Conservation (phyloP, 2,797 vertebrate species). For the Alauda arvensis region DNA sequence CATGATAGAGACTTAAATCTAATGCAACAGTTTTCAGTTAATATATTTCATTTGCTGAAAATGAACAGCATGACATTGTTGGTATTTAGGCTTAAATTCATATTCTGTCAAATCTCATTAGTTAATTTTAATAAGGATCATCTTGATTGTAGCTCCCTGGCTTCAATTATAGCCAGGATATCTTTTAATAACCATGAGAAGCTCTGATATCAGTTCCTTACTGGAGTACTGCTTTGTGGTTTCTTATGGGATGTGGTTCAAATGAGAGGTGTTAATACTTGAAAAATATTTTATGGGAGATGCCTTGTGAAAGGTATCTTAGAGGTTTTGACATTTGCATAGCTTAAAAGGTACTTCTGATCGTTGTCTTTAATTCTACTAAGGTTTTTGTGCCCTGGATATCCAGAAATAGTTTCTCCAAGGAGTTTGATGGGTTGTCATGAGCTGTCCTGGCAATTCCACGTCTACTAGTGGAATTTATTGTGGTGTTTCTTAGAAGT, state of each 20-base stretch:
- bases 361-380: neutral
- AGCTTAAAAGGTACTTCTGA: neutral
- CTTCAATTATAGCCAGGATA: neutral
- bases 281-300: slow-evolving; percentile 12
- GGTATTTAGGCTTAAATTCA: slow-evolving; percentile 40
- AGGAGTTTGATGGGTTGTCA: neutral
- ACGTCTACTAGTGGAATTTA: neutral
- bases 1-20: neutral
- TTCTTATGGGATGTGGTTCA: neutral
- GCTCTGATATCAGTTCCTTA: neutral
- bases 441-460: neutral
- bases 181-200: slow-evolving; percentile 2
- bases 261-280: neutral
- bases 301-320: neutral
- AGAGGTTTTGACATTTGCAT: neutral
- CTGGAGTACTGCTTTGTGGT: neutral
- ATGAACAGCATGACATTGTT: slow-evolving; percentile 24
- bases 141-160: neutral
- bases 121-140: slow-evolving; percentile 15
- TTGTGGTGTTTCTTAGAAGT: neutral
- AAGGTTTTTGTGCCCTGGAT: neutral
- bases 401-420: neutral
- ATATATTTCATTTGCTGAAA: slow-evolving; percentile 22
- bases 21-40: slow-evolving; percentile 29
- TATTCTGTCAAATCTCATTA: slow-evolving; percentile 42